Percentiles rank a stretch among this genome's conserved stretches.
These are phyloP conservation scores for Nebria brevicollis DNA, from an alignment of 2,888 invertebrate species.

Conservation along the genomic window DNA sequence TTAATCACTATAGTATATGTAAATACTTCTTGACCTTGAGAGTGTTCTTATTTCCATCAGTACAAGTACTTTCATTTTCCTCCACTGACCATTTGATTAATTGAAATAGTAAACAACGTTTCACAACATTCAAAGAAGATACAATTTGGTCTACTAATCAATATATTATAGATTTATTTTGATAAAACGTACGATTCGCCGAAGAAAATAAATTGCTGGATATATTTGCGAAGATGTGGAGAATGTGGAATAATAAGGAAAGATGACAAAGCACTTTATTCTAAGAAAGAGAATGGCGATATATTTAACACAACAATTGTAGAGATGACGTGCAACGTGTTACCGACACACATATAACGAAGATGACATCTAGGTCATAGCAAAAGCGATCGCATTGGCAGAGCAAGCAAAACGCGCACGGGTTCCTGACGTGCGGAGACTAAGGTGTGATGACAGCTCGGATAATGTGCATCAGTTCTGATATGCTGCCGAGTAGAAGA, in stretches of 20 bases:
- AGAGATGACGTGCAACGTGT: constrained; percentile 40
- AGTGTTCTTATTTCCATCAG: neutral
- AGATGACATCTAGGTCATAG: constrained; percentile 31
- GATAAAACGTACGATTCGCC: neutral
- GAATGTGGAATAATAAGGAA: neutral
- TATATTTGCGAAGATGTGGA: too few species aligned
- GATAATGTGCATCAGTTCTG: constrained; percentile 14
- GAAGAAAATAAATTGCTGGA: neutral
- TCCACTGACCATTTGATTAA: neutral
- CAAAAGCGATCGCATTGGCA: constrained; percentile 17
- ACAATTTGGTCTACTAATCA: neutral
- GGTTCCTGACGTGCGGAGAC: neutral
- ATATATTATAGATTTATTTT: neutral
- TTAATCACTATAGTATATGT: constrained; percentile 32
- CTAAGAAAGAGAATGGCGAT: neutral
- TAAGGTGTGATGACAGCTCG: constrained; percentile 31
- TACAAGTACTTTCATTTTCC: constrained; percentile 11
- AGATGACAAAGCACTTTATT: neutral
- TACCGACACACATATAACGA: constrained; percentile 31
- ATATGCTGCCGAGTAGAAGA: constrained; percentile 12
- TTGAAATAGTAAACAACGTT: neutral
- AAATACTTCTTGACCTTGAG: constrained; percentile 28
- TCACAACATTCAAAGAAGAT: neutral
- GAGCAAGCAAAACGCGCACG: constrained; percentile 14
- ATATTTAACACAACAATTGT: constrained; percentile 36